A percentile compares a stretch with the other conserved stretches of the same genome.
phyloP scores from a whole-genome alignment of 2,888 invertebrate genomes.

The Subacronicta megacephala region DNA sequence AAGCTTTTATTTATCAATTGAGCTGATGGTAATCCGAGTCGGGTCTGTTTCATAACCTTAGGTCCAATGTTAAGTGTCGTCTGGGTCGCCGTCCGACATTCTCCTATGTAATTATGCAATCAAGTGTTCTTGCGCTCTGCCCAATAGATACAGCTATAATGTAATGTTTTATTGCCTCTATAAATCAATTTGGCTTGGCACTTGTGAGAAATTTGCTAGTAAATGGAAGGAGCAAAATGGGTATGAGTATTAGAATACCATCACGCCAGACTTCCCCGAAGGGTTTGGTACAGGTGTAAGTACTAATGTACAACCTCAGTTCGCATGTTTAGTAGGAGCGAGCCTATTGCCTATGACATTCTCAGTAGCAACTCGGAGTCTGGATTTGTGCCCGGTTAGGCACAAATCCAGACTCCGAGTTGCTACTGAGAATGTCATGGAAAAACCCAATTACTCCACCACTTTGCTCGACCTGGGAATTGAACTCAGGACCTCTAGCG shows the following conservation, averaged over 20 bases:
- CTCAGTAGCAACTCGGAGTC: too few relatives aligned
- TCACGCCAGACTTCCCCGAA: too few relatives aligned
- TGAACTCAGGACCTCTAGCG: too few relatives aligned
- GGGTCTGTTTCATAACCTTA: constrained; percentile 37
- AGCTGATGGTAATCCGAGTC: constrained; percentile 24
- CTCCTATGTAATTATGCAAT: constrained; percentile 59
- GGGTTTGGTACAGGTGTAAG: too few relatives aligned
- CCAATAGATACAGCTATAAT: constrained; percentile 46
- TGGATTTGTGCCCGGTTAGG: too few relatives aligned
- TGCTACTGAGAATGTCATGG: too few relatives aligned
- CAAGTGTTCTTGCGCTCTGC: constrained; percentile 48
- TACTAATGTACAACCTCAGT: too few relatives aligned
- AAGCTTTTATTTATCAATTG: constrained; percentile 16
- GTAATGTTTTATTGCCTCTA: constrained; percentile 17
- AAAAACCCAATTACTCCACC: too few relatives aligned
- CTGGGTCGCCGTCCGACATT: constrained; percentile 41
- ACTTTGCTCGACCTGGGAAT: too few relatives aligned
- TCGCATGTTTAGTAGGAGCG: too few relatives aligned
- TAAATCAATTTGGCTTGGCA: constrained; percentile 34
- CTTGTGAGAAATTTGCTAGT: constrained; percentile 36
- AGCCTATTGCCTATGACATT: too few relatives aligned
- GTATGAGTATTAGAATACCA: not conserved
- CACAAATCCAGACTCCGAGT: too few relatives aligned
- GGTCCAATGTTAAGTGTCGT: constrained; percentile 55
- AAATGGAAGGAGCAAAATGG: constrained; percentile 1